Evolutionary conservation across 2,888 invertebrate species (phyloP), one percentile per base, ranked within the genome.

Genomic region (Drosophila cognata): DNA sequence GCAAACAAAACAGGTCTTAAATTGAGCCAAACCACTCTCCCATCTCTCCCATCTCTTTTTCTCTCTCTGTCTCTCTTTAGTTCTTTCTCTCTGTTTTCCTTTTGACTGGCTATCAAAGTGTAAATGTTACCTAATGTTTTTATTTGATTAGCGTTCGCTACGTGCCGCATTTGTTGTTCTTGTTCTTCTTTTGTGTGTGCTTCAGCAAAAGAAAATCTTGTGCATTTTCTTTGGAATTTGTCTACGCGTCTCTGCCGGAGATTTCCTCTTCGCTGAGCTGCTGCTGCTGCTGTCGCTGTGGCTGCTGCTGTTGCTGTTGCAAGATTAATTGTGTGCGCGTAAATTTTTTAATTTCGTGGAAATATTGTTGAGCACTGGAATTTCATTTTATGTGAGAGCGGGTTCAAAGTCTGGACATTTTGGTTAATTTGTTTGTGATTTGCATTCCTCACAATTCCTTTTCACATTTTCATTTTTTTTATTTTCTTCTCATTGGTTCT

Each of bases 291-390:
- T 5, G 28, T 4, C 29, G 7, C 29, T 29, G 29, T 31, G 8
- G n/a, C 5, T 2, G 41, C 11, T n/a, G 41, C 43, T 43, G 43
- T 1, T 21, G 46, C 67, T 65, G 55, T 56, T 31, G 63, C 52
- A 88, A 90, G 91, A 86, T 90, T 86, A 86, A 86, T 86, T 89
- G 85, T 84, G 69, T 84, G 84, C 85, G 89, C 89, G 91, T 86
- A 89, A 84, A 86, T 86, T 90, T 90, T 89, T 89, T 90, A 86
- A 86, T 89, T 86, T 86, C 91, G 85, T 89, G 91, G 91, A 90
- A 86, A 86, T 85, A 80, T 83, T 83, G 71, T 78, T 71, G 72
- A 71, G 69, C 86, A 8, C 52, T 29, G 89, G 89, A 84, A 90
- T 90, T 87, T 87, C 63, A 83, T 80, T 77, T 82, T 57, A 61